phyloP scores from a whole-genome alignment of 2,797 vertebrate genomes.

The Melopsittacus undulatus region DNA sequence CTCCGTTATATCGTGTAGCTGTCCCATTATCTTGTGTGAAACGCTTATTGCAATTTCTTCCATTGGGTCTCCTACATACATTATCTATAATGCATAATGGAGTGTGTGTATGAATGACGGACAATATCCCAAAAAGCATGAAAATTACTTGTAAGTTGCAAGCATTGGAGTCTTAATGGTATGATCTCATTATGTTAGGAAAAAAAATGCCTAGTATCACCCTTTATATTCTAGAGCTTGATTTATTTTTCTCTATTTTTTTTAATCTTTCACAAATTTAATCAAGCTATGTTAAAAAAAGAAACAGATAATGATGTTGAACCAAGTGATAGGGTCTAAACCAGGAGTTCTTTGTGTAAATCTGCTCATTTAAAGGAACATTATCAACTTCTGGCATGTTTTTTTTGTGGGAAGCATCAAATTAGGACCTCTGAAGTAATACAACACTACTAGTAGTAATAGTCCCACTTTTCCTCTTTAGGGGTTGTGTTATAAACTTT shows the following conservation, averaged over 20 bases:
- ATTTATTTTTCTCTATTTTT: constrained; percentile 9
- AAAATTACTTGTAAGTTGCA: constrained; percentile 61
- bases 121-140: constrained; percentile 51
- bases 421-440: neutral
- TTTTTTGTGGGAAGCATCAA: neutral
- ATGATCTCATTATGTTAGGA: constrained; percentile 44
- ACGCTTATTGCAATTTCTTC: constrained; percentile 56
- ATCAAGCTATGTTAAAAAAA: neutral
- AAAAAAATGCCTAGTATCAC: neutral
- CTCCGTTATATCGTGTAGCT: constrained; percentile 29
- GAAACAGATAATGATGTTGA: neutral
- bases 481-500: neutral
- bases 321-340: neutral
- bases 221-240: neutral
- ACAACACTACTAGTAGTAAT: neutral
- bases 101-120: constrained; percentile 50
- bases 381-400: neutral
- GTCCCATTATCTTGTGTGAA: constrained; percentile 51
- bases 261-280: neutral
- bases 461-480: neutral
- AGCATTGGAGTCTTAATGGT: constrained; percentile 26
- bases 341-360: neutral
- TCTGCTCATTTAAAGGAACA: neutral
- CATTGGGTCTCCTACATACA: constrained; percentile 30
- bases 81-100: constrained; percentile 62